Evolutionary conservation across 2,113 vertebrate species (phyloP).

Genomic region (Gambusia holbrooki): DNA sequence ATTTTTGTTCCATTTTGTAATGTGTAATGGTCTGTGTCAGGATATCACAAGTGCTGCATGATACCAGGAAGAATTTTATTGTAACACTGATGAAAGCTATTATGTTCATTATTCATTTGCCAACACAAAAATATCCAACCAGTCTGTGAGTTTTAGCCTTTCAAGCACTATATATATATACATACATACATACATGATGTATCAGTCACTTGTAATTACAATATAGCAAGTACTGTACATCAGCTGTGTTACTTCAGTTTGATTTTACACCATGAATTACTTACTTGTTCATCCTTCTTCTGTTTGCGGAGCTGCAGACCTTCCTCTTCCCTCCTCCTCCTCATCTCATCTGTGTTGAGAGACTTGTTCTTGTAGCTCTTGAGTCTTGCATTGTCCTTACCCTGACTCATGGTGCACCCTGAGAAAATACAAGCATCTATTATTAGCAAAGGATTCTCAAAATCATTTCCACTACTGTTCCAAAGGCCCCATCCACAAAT

Average conservation of each 20-base stretch:
- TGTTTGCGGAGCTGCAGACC: constrained; percentile 96
- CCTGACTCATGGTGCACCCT: constrained; percentile 92
- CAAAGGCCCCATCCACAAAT: not conserved
- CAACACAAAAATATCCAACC: no score
- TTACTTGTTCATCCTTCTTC: constrained; percentile 96
- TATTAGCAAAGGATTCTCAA: not conserved
- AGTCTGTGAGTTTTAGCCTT: not conserved
- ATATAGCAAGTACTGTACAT: not conserved
- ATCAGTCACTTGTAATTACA: not conserved
- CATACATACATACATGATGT: not conserved
- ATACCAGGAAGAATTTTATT: not conserved
- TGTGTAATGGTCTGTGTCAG: not conserved
- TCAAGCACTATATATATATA: not conserved
- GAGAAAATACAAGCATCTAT: constrained; percentile 5
- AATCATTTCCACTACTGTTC: not conserved
- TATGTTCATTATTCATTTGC: no score
- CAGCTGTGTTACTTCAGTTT: not conserved
- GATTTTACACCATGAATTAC: not conserved
- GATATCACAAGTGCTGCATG: no score
- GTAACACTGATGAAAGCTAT: not conserved
- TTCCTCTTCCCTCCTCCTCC: constrained; percentile 95
- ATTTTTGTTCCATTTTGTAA: not conserved
- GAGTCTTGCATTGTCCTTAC: constrained; percentile 96
- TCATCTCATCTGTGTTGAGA: constrained; percentile 96
- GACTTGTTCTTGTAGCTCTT: constrained; percentile 99